These are phyloP conservation scores for Neopipo cinnamomea DNA, from an alignment of 2,113 vertebrate genomes.

Conservation along the genomic window DNA sequence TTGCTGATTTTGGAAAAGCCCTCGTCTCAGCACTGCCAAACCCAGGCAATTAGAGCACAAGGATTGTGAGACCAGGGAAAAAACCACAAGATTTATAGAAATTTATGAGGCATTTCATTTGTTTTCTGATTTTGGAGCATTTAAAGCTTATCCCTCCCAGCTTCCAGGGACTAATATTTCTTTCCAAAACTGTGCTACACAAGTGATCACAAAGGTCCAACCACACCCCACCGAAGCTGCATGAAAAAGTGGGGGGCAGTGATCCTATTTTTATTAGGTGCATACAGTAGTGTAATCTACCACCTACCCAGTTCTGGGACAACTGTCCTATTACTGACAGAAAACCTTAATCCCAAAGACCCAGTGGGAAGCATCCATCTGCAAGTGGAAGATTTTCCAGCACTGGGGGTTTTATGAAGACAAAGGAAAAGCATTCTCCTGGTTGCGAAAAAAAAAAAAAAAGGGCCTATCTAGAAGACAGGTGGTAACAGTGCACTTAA, in stretches of 20 bases:
- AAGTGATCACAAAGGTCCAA: background rate
- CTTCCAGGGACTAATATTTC: background rate
- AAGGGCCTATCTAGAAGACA: background rate
- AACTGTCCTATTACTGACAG: background rate
- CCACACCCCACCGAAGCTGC: background rate
- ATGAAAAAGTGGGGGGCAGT: background rate
- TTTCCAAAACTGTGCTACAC: background rate
- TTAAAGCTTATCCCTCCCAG: background rate
- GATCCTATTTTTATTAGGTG: background rate
- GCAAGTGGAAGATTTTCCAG: background rate
- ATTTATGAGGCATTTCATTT: background rate
- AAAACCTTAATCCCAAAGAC: background rate
- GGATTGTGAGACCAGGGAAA: background rate
- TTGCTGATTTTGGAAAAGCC: background rate
- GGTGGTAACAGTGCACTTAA: background rate
- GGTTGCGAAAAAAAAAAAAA: background rate
- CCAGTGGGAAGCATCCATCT: background rate
- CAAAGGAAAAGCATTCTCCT: background rate
- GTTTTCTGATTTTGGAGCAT: background rate
- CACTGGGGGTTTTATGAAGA: background rate
- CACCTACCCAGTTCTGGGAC: background rate
- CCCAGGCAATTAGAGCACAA: background rate
- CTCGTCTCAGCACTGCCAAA: background rate
- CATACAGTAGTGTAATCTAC: background rate
- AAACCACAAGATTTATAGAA: background rate